Evolutionary conservation across 2,888 invertebrate species (phyloP), one percentile per base, ranked within the genome.

Genomic region (Ypsolopha scabrella): DNA sequence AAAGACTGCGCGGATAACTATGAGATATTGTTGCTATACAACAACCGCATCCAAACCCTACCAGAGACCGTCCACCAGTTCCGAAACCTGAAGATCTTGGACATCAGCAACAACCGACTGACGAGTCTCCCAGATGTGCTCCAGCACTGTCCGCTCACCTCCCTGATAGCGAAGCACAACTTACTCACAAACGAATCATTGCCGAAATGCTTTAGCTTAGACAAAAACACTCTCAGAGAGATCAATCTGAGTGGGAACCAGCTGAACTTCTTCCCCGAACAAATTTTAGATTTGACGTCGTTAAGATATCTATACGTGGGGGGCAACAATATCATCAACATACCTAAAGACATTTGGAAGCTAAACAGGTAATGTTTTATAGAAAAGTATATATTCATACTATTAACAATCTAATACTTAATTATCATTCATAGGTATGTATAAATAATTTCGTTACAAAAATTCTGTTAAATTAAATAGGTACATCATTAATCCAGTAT

Each of bases 241-340:
- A 77, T 99, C n/a, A 98, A 99, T 83, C 86, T 99, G 38, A 97
- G 97, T 78, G 99, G 99, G 7, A 99, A 99, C 77, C 86, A 89
- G 55, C 80, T 99, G 51, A 90, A 89, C 35, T 86, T 89, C 48
- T 94, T 99, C 68, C 98, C 99, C 0, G 92, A 93, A 62, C 96
- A 97, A 81, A 83, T 98, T 51, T 87, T 97, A 57, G 93, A 96
- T 57, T 78, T 97, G 60, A 72, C 82, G 33, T 89, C 90, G 50
- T 87, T 99, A 46, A 93, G 90, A 72, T 95, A 94, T 72, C 89
- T 99, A 35, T 97, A 98, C 76, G 82, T 98, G 60, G 98, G 98
- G 39, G 95, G 93, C 38, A 99, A 99, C 81, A 88, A 88, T 58
- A 94, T 99, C 65, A 81, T 88, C 52, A 89, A 89, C 58, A 90